Conservation (phyloP, 2,888 invertebrate species). For the Dicranocentrus wangi region DNA sequence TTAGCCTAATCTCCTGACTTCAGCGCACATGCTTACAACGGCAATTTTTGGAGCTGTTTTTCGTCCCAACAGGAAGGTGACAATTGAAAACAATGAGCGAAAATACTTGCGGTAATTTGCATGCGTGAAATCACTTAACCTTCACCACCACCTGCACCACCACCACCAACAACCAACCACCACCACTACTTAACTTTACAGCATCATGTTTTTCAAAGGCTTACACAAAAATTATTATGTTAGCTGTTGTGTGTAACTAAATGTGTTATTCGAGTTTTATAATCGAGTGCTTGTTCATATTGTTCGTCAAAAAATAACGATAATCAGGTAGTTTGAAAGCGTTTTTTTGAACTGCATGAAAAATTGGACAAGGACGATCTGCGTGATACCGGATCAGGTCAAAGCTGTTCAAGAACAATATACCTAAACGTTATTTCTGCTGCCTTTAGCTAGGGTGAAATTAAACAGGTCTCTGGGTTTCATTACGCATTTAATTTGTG, state of each 20-base stretch:
- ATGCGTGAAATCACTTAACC: constrained; percentile 59
- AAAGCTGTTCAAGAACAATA: background rate
- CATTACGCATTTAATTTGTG: background rate
- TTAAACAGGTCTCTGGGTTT: background rate
- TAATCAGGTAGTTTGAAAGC: background rate
- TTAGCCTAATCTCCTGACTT: constrained; percentile 1
- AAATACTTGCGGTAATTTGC: constrained; percentile 34
- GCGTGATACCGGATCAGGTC: background rate
- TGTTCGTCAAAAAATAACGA: background rate
- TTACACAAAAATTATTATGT: background rate
- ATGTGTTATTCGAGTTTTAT: background rate
- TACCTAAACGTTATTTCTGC: too few relatives aligned
- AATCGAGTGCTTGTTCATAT: background rate
- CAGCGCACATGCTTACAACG: background rate
- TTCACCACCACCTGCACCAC: constrained; percentile 44
- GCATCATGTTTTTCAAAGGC: background rate
- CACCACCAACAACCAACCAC: constrained; percentile 29
- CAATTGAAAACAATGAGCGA: constrained; percentile 19
- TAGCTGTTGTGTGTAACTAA: background rate
- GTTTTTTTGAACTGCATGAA: constrained; percentile 37
- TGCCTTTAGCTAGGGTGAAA: background rate
- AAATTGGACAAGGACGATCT: constrained; percentile 50
- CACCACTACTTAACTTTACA: background rate
- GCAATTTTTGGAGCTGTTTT: background rate
- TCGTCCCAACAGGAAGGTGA: constrained; percentile 49